phyloP scores from a whole-genome alignment of 35 echinoderm and acorn worm species.

The Nesometra sesokonis region DNA sequence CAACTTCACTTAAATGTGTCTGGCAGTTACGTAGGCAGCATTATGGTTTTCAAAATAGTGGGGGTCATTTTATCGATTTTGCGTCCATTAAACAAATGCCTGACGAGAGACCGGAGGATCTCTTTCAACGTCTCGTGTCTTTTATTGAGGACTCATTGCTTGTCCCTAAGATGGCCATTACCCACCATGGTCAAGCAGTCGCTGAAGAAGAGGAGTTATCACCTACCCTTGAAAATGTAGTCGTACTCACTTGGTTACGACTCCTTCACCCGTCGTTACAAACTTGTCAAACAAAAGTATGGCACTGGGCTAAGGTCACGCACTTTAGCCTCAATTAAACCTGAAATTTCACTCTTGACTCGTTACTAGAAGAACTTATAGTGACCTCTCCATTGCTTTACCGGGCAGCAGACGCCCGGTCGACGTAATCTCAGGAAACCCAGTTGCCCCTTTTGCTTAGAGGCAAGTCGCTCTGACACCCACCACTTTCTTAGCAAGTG shows the following conservation, averaged over 20 bases:
- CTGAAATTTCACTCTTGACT: no score
- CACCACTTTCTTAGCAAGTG: no score
- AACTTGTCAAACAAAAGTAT: constrained; percentile 1
- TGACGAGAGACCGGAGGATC: constrained; percentile 23
- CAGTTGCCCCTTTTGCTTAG: no score
- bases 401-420: no score
- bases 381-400: no score
- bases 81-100: background rate
- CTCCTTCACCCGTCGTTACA: background rate
- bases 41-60: constrained; percentile 33
- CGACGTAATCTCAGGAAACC: no score
- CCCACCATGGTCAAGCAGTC: background rate
- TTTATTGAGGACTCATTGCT: constrained; percentile 12
- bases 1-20: background rate
- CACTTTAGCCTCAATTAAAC: no score
- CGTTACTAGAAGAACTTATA: no score
- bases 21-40: constrained; percentile 25
- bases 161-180: background rate
- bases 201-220: constrained; percentile 3
- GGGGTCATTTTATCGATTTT: constrained; percentile 7
- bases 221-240: constrained; percentile 1
- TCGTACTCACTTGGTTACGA: background rate
- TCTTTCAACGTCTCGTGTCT: constrained; percentile 12
- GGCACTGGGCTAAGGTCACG: no score
- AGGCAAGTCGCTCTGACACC: no score